phyloP scores from a whole-genome alignment of 2,113 vertebrate species.

The Sinocyclocheilus anophthalmus region DNA sequence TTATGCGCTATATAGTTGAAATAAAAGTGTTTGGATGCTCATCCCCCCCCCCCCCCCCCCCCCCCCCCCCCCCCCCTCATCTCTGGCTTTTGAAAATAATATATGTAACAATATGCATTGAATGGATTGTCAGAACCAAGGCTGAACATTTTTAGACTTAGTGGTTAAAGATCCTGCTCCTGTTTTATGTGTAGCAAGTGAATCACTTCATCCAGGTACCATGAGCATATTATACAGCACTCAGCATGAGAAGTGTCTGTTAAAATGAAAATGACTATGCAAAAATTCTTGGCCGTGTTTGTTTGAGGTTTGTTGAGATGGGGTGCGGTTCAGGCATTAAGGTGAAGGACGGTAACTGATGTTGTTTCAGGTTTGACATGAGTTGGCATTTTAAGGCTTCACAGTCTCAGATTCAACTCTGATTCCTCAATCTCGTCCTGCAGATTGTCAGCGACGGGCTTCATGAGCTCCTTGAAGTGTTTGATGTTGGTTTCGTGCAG shows the following conservation, averaged over 20 bases:
- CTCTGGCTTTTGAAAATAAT: not conserved
- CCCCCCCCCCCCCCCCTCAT: no score
- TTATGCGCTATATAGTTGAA: not conserved
- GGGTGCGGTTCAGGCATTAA: not conserved
- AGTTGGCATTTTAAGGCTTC: not conserved
- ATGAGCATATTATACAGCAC: not conserved
- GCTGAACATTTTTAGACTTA: not conserved
- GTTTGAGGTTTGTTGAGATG: conserved; percentile 1
- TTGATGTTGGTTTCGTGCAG: conserved; percentile 87
- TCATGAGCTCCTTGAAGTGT: conserved; percentile 77
- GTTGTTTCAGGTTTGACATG: not conserved
- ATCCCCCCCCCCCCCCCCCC: no score
- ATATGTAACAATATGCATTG: not conserved
- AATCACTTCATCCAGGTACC: not conserved
- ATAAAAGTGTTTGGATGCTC: not conserved
- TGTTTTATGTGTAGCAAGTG: not conserved
- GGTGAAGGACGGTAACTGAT: not conserved
- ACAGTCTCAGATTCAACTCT: conserved; percentile 51
- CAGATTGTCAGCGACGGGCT: conserved; percentile 59
- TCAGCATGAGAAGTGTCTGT: not conserved
- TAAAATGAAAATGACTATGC: not conserved
- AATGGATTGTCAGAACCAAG: not conserved
- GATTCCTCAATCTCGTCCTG: not conserved
- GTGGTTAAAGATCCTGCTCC: not conserved
- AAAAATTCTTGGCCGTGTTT: conserved; percentile 6